phyloP scores from a whole-genome alignment of 2,888 invertebrate genomes.

The Drosophila vallismaia region DNA sequence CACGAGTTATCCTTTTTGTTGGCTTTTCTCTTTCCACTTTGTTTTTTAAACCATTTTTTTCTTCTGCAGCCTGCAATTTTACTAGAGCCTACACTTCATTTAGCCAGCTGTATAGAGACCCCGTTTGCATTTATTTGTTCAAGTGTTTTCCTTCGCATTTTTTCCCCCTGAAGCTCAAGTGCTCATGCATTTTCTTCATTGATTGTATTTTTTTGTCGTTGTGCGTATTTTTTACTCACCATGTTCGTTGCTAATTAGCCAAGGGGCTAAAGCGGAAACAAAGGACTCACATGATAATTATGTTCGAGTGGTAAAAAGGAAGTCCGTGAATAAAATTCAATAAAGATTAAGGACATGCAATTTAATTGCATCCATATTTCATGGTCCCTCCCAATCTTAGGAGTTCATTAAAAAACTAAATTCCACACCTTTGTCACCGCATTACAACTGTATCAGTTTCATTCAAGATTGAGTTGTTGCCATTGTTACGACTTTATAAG shows the following conservation, averaged over 20 bases:
- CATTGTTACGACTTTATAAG: conserved; percentile 42
- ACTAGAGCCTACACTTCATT: conserved; percentile 76
- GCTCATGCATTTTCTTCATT: conserved; percentile 75
- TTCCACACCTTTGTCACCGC: conserved; percentile 29
- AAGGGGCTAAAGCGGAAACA: conserved; percentile 43
- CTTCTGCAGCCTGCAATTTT: conserved; percentile 24
- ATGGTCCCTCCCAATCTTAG: background rate
- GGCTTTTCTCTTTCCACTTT: conserved; percentile 37
- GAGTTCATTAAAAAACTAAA: conserved; percentile 3
- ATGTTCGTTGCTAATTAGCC: conserved; percentile 67
- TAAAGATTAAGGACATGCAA: conserved; percentile 23
- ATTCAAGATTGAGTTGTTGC: conserved; percentile 46
- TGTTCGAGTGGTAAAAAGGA: conserved; percentile 28
- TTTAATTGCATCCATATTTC: conserved; percentile 26
- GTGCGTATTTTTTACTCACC: conserved; percentile 59
- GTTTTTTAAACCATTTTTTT: background rate
- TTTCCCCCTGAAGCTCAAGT: conserved; percentile 53
- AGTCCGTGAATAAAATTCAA: conserved; percentile 38
- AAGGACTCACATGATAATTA: conserved; percentile 31
- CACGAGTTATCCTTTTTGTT: conserved; percentile 70
- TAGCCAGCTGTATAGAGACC: conserved; percentile 53
- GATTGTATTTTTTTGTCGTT: conserved; percentile 63
- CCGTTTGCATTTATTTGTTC: conserved; percentile 75
- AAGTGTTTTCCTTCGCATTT: conserved; percentile 59
- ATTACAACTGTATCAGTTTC: conserved; percentile 47